Evolutionary conservation across 2,113 vertebrate species (phyloP).

Genomic region (Percina caprodes): DNA sequence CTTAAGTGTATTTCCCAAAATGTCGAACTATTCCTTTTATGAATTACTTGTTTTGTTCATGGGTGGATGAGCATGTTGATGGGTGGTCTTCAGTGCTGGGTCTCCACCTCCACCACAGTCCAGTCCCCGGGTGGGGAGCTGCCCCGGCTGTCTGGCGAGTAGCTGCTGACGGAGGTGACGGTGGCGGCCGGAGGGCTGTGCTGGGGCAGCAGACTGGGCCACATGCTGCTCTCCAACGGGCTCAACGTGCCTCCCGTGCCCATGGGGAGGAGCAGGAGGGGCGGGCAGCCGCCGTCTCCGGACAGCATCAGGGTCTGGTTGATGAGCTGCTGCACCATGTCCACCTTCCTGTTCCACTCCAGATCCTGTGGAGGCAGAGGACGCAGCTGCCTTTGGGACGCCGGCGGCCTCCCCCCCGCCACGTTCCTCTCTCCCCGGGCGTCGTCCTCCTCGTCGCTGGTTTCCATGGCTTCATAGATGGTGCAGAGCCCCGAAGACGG

Average conservation of each 20-base stretch:
- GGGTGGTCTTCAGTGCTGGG: constrained; percentile 84
- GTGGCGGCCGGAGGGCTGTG: constrained; percentile 86
- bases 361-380: constrained; percentile 76
- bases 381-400: constrained; percentile 55
- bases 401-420: background rate
- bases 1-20: background rate
- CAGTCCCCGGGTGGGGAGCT: constrained; percentile 87
- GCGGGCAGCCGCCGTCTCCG: constrained; percentile 75
- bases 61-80: background rate
- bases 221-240: constrained; percentile 88
- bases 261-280: constrained; percentile 80
- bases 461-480: constrained; percentile 86
- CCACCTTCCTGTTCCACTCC: constrained; percentile 85
- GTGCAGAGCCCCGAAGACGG: constrained; percentile 83
- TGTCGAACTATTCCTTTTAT: background rate
- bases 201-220: constrained; percentile 88
- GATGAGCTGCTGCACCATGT: constrained; percentile 91
- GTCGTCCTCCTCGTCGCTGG: constrained; percentile 82
- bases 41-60: background rate
- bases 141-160: constrained; percentile 86
- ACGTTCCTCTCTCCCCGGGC: constrained; percentile 35
- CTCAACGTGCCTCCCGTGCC: constrained; percentile 83
- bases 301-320: constrained; percentile 88
- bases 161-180: constrained; percentile 91
- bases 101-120: constrained; percentile 93